Evolutionary conservation across 92 coral and sea anemone species (phyloP).

Genomic region (Palythoa grandis): DNA sequence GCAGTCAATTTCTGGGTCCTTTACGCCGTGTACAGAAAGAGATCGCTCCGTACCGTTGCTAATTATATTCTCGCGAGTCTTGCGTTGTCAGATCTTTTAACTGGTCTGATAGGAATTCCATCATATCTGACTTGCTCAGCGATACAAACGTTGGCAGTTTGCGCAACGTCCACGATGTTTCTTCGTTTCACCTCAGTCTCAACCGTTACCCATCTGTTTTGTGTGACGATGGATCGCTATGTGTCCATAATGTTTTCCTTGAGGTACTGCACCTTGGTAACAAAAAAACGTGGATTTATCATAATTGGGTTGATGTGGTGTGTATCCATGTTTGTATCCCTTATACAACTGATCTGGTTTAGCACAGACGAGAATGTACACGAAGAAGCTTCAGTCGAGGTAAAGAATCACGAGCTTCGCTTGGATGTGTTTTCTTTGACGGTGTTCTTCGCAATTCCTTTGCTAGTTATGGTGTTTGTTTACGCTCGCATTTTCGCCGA

Average conservation of each 20-base stretch:
- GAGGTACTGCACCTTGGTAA: constrained; percentile 70
- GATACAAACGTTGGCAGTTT: constrained; percentile 29
- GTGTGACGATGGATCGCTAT: constrained; percentile 80
- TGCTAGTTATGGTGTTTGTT: constrained; percentile 44
- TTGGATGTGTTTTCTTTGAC: constrained; percentile 44
- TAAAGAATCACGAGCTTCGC: constrained; percentile 40
- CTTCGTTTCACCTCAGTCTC: constrained; percentile 72
- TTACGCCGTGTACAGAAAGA: constrained; percentile 49
- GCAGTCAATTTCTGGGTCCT: constrained; percentile 62
- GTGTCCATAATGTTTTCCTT: constrained; percentile 74
- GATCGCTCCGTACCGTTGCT: constrained; percentile 63
- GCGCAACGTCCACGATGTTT: constrained; percentile 48
- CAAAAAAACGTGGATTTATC: constrained; percentile 61
- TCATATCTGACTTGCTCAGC: constrained; percentile 61
- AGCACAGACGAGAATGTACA: constrained; percentile 41
- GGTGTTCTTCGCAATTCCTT: constrained; percentile 47
- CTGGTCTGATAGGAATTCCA: constrained; percentile 72
- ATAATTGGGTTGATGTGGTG: constrained; percentile 61
- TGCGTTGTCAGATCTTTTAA: constrained; percentile 75
- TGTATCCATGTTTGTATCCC: constrained; percentile 46
- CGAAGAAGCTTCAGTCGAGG: constrained; percentile 36
- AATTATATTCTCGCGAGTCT: constrained; percentile 74
- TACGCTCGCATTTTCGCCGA: constrained; percentile 42
- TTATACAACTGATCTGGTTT: constrained; percentile 73
- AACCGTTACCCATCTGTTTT: constrained; percentile 69